A percentile compares a stretch with the other conserved stretches of the same genome.
phyloP scores from a whole-genome alignment of 1,140 invertebrate genomes.

The Bursaphelenchus mucronatus region DNA sequence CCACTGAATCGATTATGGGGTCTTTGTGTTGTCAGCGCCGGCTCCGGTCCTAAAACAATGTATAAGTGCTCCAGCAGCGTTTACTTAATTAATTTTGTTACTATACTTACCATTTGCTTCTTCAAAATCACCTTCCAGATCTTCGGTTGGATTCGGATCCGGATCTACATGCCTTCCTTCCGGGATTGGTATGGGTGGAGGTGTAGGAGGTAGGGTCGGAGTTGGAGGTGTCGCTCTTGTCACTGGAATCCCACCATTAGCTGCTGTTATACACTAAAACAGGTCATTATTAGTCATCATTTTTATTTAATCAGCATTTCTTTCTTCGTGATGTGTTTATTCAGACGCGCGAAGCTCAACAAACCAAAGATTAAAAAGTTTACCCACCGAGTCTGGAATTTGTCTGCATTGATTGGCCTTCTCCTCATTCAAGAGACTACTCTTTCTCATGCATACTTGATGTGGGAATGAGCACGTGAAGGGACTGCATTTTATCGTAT shows the following conservation, averaged over 20 bases:
- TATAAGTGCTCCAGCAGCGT: conserved; percentile 15
- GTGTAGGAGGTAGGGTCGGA: conserved; percentile 22
- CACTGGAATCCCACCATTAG: conserved; percentile 52
- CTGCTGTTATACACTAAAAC: conserved; percentile 57
- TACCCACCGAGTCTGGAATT: conserved; percentile 44
- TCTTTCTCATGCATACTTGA: conserved; percentile 53
- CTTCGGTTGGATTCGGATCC: neutral
- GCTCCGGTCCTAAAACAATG: neutral
- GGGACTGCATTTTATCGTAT: conserved; percentile 51
- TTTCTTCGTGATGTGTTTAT: no score
- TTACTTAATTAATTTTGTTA: neutral
- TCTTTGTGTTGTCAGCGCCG: neutral
- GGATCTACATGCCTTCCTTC: no score
- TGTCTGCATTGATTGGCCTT: conserved; percentile 47
- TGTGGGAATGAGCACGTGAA: conserved; percentile 54
- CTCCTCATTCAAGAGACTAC: conserved; percentile 41
- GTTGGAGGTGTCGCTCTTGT: conserved; percentile 12
- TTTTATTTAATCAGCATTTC: no score
- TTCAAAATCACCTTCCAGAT: conserved; percentile 23
- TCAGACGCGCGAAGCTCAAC: neutral
- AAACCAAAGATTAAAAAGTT: neutral
- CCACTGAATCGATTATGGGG: neutral
- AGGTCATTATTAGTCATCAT: no score
- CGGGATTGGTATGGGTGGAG: conserved; percentile 19
- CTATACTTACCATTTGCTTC: conserved; percentile 8